Evolutionary conservation across 2,113 vertebrate species (phyloP).

Genomic region (Phoenicopterus ruber): DNA sequence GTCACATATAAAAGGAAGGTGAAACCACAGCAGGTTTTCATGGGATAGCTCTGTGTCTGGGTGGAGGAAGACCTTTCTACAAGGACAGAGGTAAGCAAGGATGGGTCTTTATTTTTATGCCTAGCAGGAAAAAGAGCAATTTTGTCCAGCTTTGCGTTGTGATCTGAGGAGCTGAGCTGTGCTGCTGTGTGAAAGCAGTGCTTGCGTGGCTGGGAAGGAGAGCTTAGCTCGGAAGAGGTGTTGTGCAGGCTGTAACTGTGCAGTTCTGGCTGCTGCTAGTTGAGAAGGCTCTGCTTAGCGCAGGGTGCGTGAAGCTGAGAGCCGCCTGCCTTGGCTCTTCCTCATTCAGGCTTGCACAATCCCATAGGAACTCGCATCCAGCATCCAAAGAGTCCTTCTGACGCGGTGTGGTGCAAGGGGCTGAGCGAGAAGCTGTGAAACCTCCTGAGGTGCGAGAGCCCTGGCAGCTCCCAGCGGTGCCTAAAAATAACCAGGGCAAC

Average conservation of each 20-base stretch:
- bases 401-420: not conserved
- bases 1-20: not conserved
- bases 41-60: not conserved
- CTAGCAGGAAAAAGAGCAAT: not conserved
- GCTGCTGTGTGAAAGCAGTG: not conserved
- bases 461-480: not conserved
- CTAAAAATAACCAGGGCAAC: conserved; percentile 32
- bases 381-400: not conserved
- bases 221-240: not conserved
- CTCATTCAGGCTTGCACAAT: not conserved
- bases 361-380: not conserved
- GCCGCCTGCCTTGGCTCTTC: not conserved
- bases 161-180: not conserved
- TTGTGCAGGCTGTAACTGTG: not conserved
- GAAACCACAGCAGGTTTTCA: not conserved
- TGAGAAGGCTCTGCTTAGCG: not conserved
- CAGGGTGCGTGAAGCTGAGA: not conserved
- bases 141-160: not conserved
- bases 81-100: not conserved
- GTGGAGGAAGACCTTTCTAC: rapidly evolving
- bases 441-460: not conserved
- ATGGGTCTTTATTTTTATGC: not conserved
- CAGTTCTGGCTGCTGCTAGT: not conserved
- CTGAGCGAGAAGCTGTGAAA: not conserved
- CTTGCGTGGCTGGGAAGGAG: not conserved